A percentile compares a stretch with the other conserved stretches of the same genome.
Evolutionary conservation across 2,888 invertebrate species (phyloP).

Genomic region (Acrobasis repandana): DNA sequence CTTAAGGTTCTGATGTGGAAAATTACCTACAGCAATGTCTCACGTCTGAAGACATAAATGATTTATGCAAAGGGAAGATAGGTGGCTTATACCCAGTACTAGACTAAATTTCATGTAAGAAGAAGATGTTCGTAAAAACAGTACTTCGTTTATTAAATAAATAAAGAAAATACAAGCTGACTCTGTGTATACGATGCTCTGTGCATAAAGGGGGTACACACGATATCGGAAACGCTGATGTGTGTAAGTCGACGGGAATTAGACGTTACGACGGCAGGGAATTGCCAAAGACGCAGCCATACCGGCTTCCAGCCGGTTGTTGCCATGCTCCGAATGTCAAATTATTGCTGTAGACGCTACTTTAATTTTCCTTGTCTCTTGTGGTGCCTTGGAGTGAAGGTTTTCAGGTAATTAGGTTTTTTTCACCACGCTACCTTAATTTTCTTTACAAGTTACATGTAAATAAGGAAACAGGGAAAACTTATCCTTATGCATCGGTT

Average conservation of each 20-base stretch:
- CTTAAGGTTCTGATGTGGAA: no score
- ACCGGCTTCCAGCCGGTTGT: conserved; percentile 13
- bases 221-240: conserved; percentile 82
- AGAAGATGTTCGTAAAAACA: background rate
- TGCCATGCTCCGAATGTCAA: conserved; percentile 15
- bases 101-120: background rate
- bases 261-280: conserved; percentile 82
- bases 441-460: no score
- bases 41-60: no score
- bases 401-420: no score
- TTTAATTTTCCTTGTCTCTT: conserved; percentile 15
- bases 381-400: background rate
- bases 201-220: conserved; percentile 66
- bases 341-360: conserved; percentile 20
- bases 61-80: background rate
- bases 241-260: conserved; percentile 82
- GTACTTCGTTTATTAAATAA: no score
- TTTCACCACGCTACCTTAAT: no score
- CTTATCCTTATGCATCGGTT: no score
- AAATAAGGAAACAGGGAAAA: no score
- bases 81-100: background rate
- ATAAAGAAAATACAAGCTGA: background rate
- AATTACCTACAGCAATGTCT: no score
- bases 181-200: conserved; percentile 48
- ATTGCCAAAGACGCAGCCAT: conserved; percentile 60